Base-by-base conservation (phyloP, 2,888 invertebrate species). In the Punctoribates punctum region DNA sequence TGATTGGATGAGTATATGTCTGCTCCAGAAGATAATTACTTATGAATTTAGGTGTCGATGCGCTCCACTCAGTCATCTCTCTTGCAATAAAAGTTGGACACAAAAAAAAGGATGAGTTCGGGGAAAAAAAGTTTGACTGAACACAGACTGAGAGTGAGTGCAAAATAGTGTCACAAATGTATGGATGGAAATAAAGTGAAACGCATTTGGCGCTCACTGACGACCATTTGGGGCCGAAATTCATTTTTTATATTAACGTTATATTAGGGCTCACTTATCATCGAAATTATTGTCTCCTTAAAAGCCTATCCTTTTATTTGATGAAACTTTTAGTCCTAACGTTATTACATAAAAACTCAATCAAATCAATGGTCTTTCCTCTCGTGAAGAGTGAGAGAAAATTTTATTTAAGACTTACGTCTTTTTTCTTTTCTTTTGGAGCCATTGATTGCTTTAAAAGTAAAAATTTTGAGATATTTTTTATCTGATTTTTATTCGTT, bases 231-330 rank as follows among this genome's bases (percentile, higher is more conserved):
- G 20, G 15, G 20, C 2, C 20, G 4, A 9, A 13, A 54, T 8
- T 54, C 54, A 54, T 54, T 20, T 20, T 54, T 54, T 54, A 17
- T 20, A 54, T 54, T n/a, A 20, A 8, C n/a, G n/a, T 54, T 20
- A 54, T 54, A 54, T 54, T 54, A 54, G 20, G n/a, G 54, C 48
- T 54, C 54, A 54, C 54, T 54, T 54, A 54, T 54, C 54, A 6
- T 54, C 20, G 8, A 54, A 54, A 54, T 54, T 20, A 54, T n/a
- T 54, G 20, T 54, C 8, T 20, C 54, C 54, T 54, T 48, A 54
- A 54, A 54, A 54, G 54, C 54, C n/a, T 20, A 20, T 54, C 54
- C 54, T 54, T 54, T 20, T 54, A 54, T 54, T 54, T 20, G 20
- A 54, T 54, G 20, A 20, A 17, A 48, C 8, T 17, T 54, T 54